Base-by-base conservation (phyloP, 2,113 vertebrate species). In the Addax nasomaculatus region DNA sequence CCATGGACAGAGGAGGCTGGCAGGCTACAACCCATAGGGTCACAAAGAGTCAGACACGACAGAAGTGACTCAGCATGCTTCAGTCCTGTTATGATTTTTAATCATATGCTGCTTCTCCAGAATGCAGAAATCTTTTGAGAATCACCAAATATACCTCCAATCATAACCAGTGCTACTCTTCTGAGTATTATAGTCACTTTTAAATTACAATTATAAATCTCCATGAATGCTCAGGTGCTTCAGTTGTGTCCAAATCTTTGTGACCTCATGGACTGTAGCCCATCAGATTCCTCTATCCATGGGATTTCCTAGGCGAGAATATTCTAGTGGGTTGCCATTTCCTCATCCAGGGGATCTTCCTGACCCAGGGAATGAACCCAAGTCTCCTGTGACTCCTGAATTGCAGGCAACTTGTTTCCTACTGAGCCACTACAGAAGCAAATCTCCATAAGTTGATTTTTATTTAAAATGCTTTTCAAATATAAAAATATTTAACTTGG, bases 381-480 rank as follows among this genome's bases (percentile, higher is more conserved):
- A 36, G n/a, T 70, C 19, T 70, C 36, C n/a, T 23, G 10, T 70
- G 67, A 36, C 67, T 70, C 67, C 67, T 70, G n/a, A 70, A 70
- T 6, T 23, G 19, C 36, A 36, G 67, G 8, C n/a, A 23, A 12
- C 23, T 70, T 39, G 67, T 70, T 70, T 70, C 23, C n/a, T 39
- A 10, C 19, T 23, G n/a, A 70, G 10, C 19, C 67, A 70, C 19
- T 36, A 70, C 19, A 36, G 67, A 39, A 70, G n/a, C 10, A 92
- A 86, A 58, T n/a, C 30, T 89, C 9, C 8, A 7, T 30, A 81
- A 53, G 29, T 45, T 89, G n/a, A 83, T 53, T 45, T 88, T 93
- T 89, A 90, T 62, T 89, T 93, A 78, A 92, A 91, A 89, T 93
- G 7, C 0, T 36, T 83, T 4, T 89, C 33, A 76, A 21, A 92